Conservation (phyloP, 2,113 vertebrate genomes). For the Megalops atlanticus region DNA sequence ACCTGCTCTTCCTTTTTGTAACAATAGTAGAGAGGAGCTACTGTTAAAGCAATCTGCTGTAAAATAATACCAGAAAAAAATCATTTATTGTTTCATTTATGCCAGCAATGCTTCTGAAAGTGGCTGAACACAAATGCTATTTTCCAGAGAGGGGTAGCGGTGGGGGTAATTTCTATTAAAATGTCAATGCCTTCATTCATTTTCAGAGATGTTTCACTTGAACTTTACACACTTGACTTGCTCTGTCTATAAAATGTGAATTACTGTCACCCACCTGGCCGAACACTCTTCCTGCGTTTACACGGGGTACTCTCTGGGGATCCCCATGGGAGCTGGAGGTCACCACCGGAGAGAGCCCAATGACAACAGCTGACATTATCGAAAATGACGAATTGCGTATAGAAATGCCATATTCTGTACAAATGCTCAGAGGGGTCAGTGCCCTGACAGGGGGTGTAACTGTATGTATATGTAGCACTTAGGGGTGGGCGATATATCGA, state of each 20-base stretch:
- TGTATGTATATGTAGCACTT: neutral
- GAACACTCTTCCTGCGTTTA: slow-evolving; percentile 43
- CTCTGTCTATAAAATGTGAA: slow-evolving; percentile 69
- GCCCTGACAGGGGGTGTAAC: neutral
- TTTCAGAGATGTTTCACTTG: slow-evolving; percentile 72
- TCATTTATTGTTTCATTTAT: slow-evolving; percentile 37
- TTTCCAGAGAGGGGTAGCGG: slow-evolving; percentile 38
- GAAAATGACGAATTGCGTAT: slow-evolving; percentile 1
- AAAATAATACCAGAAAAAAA: slow-evolving; percentile 53
- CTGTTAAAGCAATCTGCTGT: too few relatives aligned
- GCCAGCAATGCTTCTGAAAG: slow-evolving; percentile 12
- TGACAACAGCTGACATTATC: neutral
- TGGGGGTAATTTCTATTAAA: slow-evolving; percentile 64
- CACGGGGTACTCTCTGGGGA: slow-evolving; percentile 27
- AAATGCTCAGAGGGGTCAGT: slow-evolving; percentile 18
- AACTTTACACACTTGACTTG: slow-evolving; percentile 77
- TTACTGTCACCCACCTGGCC: slow-evolving; percentile 51
- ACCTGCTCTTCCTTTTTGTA: neutral
- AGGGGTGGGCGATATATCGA: too few relatives aligned
- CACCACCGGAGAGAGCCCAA: neutral
- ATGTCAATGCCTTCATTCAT: slow-evolving; percentile 72
- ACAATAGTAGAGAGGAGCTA: neutral
- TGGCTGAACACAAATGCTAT: slow-evolving; percentile 57
- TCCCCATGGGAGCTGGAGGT: neutral
- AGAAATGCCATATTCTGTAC: neutral